Base-by-base conservation (phyloP, 1,140 invertebrate species). In the Steinernema feltiae region DNA sequence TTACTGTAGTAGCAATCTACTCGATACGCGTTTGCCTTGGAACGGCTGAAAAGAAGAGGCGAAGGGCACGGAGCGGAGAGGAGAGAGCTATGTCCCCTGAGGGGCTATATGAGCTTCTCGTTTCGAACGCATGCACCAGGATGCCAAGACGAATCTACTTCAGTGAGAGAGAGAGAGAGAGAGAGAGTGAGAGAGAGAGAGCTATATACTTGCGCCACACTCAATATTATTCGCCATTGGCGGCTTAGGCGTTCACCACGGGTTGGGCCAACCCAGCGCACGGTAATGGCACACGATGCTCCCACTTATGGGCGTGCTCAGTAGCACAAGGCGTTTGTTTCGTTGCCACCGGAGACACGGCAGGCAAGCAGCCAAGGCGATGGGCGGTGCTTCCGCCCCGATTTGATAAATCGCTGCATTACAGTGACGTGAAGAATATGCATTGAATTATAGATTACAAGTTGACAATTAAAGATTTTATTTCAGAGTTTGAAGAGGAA, bases 361-460 rank as follows among this genome's bases (percentile, higher is more conserved):
- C 53, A 63, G 53, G 53, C 53, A 63, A 63, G 53, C 53, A 63
- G 53, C 53, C 53, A 63, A 63, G 53, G 53, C 53, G 53, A 63
- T 63, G 53, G 53, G 53, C 53, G 53, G 53, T 27, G 53, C 24
- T 63, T 63, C 53, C 53, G 53, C 24, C 53, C 53, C 53, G 53
- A 63, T 63, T 63, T 63, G 53, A 63, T 63, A 21, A 63, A 63
- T 63, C 3, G 53, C 53, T 3, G 53, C 53, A 3, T 63, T 63
- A 27, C 7, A 27, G 53, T 17, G 53, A 21, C 24, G 53, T 63
- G 53, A 63, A 21, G 53, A 63, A 12, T 63, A 63, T 63, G 53
- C 53, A 63, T 63, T 27, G 24, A 15, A 27, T 63, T 63, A 46
- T 46, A 46, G 7, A 46, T 63, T n/a, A 63, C 53, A 63, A 17